phyloP scores from a whole-genome alignment of 2,888 invertebrate species.

The Cheilosia urbana region DNA sequence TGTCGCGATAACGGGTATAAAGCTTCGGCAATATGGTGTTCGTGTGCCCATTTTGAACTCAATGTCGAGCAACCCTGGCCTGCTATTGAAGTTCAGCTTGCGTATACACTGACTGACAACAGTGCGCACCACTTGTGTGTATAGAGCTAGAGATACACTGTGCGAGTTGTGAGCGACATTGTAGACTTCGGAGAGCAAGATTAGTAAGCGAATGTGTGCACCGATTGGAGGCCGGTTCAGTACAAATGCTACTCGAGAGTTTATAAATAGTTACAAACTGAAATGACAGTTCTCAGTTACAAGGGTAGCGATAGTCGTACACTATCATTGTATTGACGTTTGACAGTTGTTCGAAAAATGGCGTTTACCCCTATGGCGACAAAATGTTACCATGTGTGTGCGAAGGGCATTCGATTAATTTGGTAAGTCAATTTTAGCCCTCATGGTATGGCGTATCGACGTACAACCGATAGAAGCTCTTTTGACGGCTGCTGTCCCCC shows the following conservation, averaged over 20 bases:
- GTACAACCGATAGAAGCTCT: conserved; percentile 4
- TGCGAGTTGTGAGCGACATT: conserved; percentile 61
- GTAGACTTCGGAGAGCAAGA: conserved; percentile 59
- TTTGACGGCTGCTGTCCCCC: conserved; percentile 7
- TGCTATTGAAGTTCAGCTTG: conserved; percentile 76
- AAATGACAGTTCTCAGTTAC: conserved; percentile 51
- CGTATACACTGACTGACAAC: conserved; percentile 38
- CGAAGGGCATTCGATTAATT: conserved; percentile 17
- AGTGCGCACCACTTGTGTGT: conserved; percentile 23
- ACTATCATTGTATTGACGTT: not conserved
- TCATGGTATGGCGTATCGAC: conserved; percentile 5
- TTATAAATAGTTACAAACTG: conserved; percentile 63
- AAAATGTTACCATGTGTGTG: conserved; percentile 2
- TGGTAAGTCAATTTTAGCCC: conserved; percentile 32
- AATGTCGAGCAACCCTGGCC: conserved; percentile 77
- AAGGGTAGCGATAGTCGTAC: conserved; percentile 60
- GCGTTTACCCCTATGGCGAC: conserved; percentile 33
- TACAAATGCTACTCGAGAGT: conserved; percentile 53
- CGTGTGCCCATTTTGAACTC: conserved; percentile 76
- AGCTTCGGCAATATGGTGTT: conserved; percentile 72
- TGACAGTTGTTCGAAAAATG: conserved; percentile 21
- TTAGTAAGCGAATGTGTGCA: conserved; percentile 67
- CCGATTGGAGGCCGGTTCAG: conserved; percentile 74
- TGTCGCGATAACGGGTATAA: conserved; percentile 71
- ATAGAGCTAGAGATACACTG: not conserved